A percentile compares a stretch with the other conserved stretches of the same genome.
These are phyloP conservation scores for Drosophila tripunctata DNA, from an alignment of 2,888 invertebrate genomes.

Conservation along the genomic window DNA sequence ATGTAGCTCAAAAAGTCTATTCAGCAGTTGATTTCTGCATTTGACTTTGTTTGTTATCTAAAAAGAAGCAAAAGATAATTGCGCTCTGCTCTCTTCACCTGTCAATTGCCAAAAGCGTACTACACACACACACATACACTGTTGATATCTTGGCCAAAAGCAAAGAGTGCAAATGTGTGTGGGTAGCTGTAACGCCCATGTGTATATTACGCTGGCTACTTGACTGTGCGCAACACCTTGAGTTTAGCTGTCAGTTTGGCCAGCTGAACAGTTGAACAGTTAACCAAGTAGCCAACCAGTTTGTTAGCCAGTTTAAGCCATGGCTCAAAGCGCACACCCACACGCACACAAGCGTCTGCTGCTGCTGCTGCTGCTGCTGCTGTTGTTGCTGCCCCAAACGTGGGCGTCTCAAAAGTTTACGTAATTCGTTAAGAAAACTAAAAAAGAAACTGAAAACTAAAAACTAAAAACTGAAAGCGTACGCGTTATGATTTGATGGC, in stretches of 20 bases:
- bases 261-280: constrained; percentile 12
- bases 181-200: constrained; percentile 44
- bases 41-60: constrained; percentile 19
- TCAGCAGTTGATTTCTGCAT: constrained; percentile 24
- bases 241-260: constrained; percentile 7
- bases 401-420: constrained; percentile 47
- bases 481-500: constrained; percentile 28
- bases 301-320: constrained; percentile 40
- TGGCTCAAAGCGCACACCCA: constrained; percentile 32
- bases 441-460: constrained; percentile 24
- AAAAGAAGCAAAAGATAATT: constrained; percentile 46
- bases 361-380: background rate
- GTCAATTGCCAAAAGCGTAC: constrained; percentile 45
- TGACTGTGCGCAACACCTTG: constrained; percentile 42
- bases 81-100: constrained; percentile 57
- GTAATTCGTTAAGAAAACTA: constrained; percentile 34
- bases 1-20: constrained; percentile 26
- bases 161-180: constrained; percentile 17
- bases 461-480: constrained; percentile 28
- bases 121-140: background rate
- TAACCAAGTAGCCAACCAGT: constrained; percentile 41
- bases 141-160: too few species aligned
- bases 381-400: constrained; percentile 22
- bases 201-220: constrained; percentile 9
- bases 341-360: constrained; percentile 48